phyloP scores from a whole-genome alignment of 2,888 invertebrate genomes.

The Acronicta alni region DNA sequence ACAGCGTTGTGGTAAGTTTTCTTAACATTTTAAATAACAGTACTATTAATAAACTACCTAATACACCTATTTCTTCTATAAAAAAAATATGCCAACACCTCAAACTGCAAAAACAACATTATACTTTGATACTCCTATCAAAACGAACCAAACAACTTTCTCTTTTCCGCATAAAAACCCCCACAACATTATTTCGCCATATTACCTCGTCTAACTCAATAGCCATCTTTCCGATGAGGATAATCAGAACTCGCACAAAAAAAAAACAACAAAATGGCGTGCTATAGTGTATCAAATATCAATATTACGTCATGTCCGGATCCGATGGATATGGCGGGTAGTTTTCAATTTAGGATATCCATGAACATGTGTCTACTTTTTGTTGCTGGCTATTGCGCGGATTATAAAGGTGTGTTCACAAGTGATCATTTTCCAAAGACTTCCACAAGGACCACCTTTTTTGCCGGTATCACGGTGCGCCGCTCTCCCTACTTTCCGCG shows the following conservation, averaged over 20 bases:
- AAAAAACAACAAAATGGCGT: conserved; percentile 21
- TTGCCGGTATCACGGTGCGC: no score
- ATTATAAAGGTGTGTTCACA: conserved; percentile 34
- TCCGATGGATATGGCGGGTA: conserved; percentile 20
- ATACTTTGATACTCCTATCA: conserved; percentile 14
- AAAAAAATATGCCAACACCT: no score
- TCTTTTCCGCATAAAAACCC: conserved; percentile 7
- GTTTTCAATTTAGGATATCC: conserved; percentile 50
- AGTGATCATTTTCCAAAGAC: no score
- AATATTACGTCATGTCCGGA: conserved; percentile 37
- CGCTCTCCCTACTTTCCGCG: no score
- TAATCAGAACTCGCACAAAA: conserved; percentile 20
- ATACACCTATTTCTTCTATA: no score
- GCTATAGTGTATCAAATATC: conserved; percentile 26
- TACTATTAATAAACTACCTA: no score
- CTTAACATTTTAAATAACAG: no score
- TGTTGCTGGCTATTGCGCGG: conserved; percentile 22
- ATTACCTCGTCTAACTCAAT: conserved; percentile 46
- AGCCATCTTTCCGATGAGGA: conserved; percentile 15
- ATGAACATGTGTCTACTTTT: conserved; percentile 21
- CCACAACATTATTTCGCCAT: conserved; percentile 21
- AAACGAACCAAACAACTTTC: conserved; percentile 21
- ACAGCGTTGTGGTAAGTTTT: no score
- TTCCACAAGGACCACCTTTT: no score
- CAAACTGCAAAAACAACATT: background rate